Conservation (phyloP, 2,113 vertebrate genomes). For the Nerophis ophidion region DNA sequence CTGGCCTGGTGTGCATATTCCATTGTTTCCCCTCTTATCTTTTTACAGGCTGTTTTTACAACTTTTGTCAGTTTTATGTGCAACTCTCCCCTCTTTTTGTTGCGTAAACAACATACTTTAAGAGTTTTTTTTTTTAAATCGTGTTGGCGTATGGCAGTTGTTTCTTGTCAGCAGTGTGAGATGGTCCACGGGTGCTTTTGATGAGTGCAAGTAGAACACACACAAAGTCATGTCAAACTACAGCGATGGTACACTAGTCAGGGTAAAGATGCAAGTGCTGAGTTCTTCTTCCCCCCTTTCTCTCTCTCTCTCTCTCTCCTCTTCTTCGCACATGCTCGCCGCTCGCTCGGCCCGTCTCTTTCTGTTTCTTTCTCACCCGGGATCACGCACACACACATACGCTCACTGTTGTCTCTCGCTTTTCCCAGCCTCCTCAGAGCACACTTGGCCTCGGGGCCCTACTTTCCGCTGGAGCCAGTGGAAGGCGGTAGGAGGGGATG, state of each 20-base stretch:
- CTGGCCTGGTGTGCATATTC: neutral
- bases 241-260: conserved; percentile 42
- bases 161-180: conserved; percentile 14
- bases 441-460: conserved; percentile 60
- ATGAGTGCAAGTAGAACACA: conserved; percentile 28
- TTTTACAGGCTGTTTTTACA: neutral
- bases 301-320: conserved; percentile 16
- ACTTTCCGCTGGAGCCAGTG: conserved; percentile 71
- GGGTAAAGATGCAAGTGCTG: conserved; percentile 45
- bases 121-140: too few relatives aligned
- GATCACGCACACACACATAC: conserved; percentile 20
- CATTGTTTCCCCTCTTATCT: neutral
- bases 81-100: neutral
- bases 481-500: conserved; percentile 41
- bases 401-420: conserved; percentile 23
- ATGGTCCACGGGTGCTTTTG: conserved; percentile 38
- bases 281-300: conserved; percentile 28
- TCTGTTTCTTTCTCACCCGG: conserved; percentile 52
- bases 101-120: neutral
- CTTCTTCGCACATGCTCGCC: conserved; percentile 24
- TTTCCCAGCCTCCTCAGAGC: conserved; percentile 62
- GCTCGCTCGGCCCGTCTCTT: conserved; percentile 28
- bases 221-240: conserved; percentile 45
- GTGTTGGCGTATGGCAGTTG: neutral
- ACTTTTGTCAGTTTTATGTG: neutral